Base-by-base conservation (phyloP, 1,140 invertebrate genomes). In the Drosophila orena region DNA sequence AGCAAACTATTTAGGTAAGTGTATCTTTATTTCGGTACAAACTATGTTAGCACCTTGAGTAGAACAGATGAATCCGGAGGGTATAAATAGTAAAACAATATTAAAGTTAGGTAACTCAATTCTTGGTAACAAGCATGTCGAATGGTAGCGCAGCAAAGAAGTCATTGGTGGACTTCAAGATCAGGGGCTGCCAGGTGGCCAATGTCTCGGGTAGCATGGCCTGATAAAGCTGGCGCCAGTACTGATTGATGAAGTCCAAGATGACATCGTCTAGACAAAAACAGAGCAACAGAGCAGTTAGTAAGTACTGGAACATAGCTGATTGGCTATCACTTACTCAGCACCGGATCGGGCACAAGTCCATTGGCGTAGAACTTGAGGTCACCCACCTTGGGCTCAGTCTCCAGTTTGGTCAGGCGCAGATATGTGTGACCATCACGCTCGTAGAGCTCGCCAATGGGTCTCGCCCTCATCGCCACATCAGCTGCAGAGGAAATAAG, bases 201-300 rank as follows among this genome's bases (percentile, higher is more conserved):
- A 90, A 44, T 0, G 91, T 92, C 40, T 92, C 80, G 0, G 91
- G 90, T 2, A 92, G 40, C 75, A 92, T 81, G 2, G 81, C 64
- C 66, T 84, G 65, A 30, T 91, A 92, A 0, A 92, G 75, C 27
- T 80, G 60, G 2, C 75, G 89, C 91, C 91, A 92, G 37, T 92
- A 83, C 52, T 92, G 86, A 53, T 92, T 92, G 12, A 92, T 74
- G 54, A 92, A 92, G 35, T 92, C 90, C 62, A 92, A 43, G n/a
- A 91, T 75, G 43, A 92, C 72, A 27, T 81, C 70, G 75, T 92
- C 91, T 92, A 15, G 6, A 38, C 38, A 14, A 14, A 12, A n/a
- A 22, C 6, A 24, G 17, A 40, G 24, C 30, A n/a, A 22, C 6
- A 24, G 17, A 40, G 24, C 30, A 17, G 54, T 34, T 49, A 44